Conservation (phyloP, 2,797 vertebrate species). For the Thunnus albacares region DNA sequence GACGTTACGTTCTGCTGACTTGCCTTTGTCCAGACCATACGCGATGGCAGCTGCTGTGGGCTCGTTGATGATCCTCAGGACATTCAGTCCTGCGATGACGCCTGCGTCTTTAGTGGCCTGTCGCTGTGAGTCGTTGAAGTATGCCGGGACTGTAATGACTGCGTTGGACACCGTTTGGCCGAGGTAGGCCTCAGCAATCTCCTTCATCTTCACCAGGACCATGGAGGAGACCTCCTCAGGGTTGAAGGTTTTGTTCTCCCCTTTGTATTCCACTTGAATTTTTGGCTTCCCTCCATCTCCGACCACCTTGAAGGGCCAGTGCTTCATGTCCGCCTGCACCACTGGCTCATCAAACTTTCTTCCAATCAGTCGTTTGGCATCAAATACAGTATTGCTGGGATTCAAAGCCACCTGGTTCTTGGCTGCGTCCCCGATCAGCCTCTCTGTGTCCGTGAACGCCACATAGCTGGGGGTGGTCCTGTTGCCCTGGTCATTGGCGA, state of each 20-base stretch:
- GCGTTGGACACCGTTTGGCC: no score
- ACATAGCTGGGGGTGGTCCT: constrained; percentile 61
- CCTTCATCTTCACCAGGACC: constrained; percentile 68
- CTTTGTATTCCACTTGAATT: no score
- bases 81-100: no score
- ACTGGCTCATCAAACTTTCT: constrained; percentile 53
- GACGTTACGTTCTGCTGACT: constrained; percentile 51
- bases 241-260: no score
- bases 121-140: no score
- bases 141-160: no score
- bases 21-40: no score
- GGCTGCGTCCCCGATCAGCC: constrained; percentile 56
- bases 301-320: constrained; percentile 62
- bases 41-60: no score
- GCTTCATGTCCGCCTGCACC: constrained; percentile 62
- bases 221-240: constrained; percentile 51
- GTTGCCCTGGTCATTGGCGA: constrained; percentile 67
- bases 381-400: constrained; percentile 66
- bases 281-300: constrained; percentile 51
- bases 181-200: constrained; percentile 51
- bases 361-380: constrained; percentile 67
- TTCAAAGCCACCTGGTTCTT: constrained; percentile 68
- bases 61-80: no score
- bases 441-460: constrained; percentile 58
- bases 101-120: no score